These are phyloP conservation scores for Drosophila ficusphila DNA, from an alignment of 1,140 invertebrate species.

Conservation along the genomic window DNA sequence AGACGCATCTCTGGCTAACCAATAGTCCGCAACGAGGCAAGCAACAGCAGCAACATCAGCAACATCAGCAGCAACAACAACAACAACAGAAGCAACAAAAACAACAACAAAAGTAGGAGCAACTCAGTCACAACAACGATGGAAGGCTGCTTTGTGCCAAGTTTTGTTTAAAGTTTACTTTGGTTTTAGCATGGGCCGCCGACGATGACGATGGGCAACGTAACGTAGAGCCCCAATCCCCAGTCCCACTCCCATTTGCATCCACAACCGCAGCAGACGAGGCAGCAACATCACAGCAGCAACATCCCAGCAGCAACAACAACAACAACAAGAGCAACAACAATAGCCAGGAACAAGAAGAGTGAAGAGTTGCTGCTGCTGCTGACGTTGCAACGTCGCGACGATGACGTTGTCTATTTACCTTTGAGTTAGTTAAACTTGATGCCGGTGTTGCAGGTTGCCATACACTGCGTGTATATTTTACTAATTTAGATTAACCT, in stretches of 20 bases:
- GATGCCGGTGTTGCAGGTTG: too few species aligned
- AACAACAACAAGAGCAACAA: constrained; percentile 2
- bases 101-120: not conserved
- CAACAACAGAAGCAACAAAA: not conserved
- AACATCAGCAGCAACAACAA: constrained; percentile 6
- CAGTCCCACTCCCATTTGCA: constrained; percentile 15
- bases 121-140: not conserved
- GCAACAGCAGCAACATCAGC: constrained; percentile 9
- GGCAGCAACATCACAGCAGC: constrained; percentile 4
- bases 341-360: constrained; percentile 41
- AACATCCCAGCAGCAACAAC: constrained; percentile 13
- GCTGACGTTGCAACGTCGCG: constrained; percentile 56
- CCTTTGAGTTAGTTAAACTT: constrained; percentile 74
- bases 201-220: constrained; percentile 32
- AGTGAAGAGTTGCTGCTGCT: constrained; percentile 76
- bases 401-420: constrained; percentile 61
- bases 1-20: constrained; percentile 42
- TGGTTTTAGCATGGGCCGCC: constrained; percentile 46
- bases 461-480: constrained; percentile 76
- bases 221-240: constrained; percentile 27
- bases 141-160: constrained; percentile 68
- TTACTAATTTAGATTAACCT: constrained; percentile 82
- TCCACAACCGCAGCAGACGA: constrained; percentile 40
- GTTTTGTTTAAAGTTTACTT: constrained; percentile 80
- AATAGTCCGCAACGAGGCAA: constrained; percentile 29